phyloP scores from a whole-genome alignment of 2,797 vertebrate species.

The Molossus alvarezi region DNA sequence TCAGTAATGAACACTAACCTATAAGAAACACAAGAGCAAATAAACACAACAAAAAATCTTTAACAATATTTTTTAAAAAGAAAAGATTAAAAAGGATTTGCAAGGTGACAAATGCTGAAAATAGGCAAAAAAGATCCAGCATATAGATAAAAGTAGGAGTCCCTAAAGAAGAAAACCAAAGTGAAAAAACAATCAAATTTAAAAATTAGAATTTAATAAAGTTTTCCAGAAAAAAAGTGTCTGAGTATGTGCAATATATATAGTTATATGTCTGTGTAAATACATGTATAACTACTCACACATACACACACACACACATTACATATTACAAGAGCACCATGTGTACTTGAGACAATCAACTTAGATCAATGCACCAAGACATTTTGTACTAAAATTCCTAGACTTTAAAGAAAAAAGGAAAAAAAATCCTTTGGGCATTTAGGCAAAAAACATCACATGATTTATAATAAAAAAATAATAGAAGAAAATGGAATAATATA shows the following conservation, averaged over 20 bases:
- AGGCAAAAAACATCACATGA: neutral
- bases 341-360: slow-evolving; percentile 31
- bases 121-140: neutral
- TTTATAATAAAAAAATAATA: slow-evolving; percentile 6
- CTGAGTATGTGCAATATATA: neutral
- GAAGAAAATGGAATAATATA: neutral
- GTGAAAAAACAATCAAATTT: slow-evolving; percentile 12
- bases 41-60: slow-evolving; percentile 35
- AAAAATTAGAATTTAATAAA: slow-evolving; percentile 22
- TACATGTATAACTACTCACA: neutral
- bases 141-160: slow-evolving; percentile 6
- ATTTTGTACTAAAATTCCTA: neutral
- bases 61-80: neutral
- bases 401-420: neutral
- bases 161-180: slow-evolving; percentile 40
- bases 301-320: neutral
- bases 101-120: neutral
- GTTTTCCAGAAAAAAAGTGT: neutral
- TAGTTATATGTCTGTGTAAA: neutral
- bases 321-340: neutral
- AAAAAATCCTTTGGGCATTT: neutral
- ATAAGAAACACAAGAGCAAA: neutral
- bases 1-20: slow-evolving; percentile 40
- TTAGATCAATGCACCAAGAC: slow-evolving; percentile 25
- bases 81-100: slow-evolving; percentile 52